A percentile compares a stretch with the other conserved stretches of the same genome.
Evolutionary conservation across 2,797 vertebrate species (phyloP).

Genomic region (Falco berigora): DNA sequence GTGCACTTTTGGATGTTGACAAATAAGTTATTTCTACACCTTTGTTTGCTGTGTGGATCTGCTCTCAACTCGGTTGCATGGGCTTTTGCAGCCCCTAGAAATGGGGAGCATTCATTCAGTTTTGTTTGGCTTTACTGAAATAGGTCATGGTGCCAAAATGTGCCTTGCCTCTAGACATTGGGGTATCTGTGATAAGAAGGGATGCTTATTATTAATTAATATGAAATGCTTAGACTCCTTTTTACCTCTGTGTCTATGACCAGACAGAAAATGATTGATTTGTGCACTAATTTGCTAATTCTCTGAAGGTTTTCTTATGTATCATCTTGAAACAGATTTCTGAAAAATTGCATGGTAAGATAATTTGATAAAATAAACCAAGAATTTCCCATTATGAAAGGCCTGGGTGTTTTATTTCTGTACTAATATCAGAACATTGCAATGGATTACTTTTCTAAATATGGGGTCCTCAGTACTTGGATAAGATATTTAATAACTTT

Average conservation of each 20-base stretch:
- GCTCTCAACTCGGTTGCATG: neutral
- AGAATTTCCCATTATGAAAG: neutral
- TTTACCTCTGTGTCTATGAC: neutral
- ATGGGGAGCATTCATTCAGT: neutral
- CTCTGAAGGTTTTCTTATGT: neutral
- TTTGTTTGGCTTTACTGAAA: neutral
- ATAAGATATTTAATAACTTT: neutral
- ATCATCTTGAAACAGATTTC: neutral
- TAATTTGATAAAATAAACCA: conserved; percentile 30
- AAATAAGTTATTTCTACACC: neutral
- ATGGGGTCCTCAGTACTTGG: neutral
- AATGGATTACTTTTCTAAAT: neutral
- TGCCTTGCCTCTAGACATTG: neutral
- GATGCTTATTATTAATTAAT: neutral
- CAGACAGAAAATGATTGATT: neutral
- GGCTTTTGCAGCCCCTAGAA: neutral
- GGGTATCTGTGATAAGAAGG: neutral
- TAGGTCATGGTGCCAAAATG: neutral
- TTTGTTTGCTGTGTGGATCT: neutral
- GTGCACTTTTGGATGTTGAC: neutral
- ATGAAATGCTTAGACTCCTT: neutral
- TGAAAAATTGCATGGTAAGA: neutral
- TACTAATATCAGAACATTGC: neutral
- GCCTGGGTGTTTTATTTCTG: neutral
- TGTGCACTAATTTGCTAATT: neutral